Evolutionary conservation across 2,113 vertebrate genomes (phyloP).

Genomic region (Gymnobelideus leadbeateri): DNA sequence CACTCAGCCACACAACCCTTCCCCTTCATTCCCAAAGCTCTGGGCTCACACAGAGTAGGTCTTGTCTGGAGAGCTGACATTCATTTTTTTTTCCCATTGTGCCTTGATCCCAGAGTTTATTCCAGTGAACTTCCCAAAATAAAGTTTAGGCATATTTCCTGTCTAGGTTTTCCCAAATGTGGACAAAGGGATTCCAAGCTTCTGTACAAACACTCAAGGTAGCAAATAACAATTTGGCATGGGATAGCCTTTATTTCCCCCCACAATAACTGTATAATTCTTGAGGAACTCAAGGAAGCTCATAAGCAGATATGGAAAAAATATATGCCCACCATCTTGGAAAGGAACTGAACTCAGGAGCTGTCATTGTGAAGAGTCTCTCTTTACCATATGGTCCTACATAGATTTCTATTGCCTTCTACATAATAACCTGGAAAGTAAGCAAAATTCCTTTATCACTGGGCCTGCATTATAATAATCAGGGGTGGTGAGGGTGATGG

Average conservation of each 20-base stretch:
- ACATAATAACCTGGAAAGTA: background rate
- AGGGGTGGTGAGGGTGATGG: background rate
- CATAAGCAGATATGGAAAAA: background rate
- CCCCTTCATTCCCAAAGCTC: background rate
- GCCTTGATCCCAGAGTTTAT: background rate
- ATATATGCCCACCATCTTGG: background rate
- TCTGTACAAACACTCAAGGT: background rate
- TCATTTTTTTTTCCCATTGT: background rate
- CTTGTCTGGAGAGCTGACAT: background rate
- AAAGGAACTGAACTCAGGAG: background rate
- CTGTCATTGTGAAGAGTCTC: background rate
- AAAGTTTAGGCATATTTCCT: background rate
- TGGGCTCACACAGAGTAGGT: background rate
- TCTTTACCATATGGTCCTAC: background rate
- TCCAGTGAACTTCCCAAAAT: background rate
- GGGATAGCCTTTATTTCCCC: background rate
- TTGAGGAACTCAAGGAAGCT: background rate
- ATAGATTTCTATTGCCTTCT: background rate
- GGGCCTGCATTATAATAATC: background rate
- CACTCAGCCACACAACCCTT: background rate
- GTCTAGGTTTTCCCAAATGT: background rate
- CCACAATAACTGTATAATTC: background rate
- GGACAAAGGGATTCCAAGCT: background rate
- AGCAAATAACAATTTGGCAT: background rate
- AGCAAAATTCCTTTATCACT: background rate